A percentile compares a stretch with the other conserved stretches of the same genome.
These are phyloP conservation scores for Tenthredo distinguenda DNA, from an alignment of 2,888 invertebrate species.

Conservation along the genomic window DNA sequence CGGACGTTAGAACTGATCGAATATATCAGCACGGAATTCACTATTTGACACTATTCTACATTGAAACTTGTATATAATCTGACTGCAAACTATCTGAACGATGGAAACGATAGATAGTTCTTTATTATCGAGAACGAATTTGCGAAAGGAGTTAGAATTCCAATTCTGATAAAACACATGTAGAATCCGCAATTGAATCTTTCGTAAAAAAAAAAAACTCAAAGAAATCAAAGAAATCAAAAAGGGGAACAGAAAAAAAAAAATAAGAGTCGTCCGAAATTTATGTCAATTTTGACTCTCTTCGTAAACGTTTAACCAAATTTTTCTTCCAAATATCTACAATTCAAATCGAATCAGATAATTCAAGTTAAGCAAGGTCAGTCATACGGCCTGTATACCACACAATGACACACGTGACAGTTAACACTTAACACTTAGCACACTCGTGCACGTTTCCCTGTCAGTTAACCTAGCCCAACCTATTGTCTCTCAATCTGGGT, in stretches of 20 bases:
- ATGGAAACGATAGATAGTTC: not conserved
- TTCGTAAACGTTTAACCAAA: too few relatives aligned
- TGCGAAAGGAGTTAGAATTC: slow-evolving; percentile 29
- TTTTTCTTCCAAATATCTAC: not conserved
- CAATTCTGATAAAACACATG: not conserved
- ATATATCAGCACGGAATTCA: too few relatives aligned
- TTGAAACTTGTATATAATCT: too few relatives aligned
- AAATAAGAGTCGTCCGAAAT: not conserved
- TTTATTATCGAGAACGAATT: slow-evolving; percentile 38
- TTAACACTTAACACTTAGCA: slow-evolving; percentile 1
- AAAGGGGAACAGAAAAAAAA: not conserved
- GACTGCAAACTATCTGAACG: too few relatives aligned
- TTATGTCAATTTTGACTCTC: not conserved
- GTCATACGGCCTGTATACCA: not conserved
- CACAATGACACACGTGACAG: not conserved
- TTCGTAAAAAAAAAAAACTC: not conserved
- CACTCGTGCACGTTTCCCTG: slow-evolving; percentile 6
- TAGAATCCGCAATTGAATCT: not conserved
- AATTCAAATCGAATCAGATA: not conserved
- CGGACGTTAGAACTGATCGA: too few relatives aligned
- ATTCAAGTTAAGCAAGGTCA: slow-evolving; percentile 38
- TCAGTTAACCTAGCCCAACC: slow-evolving; percentile 35
- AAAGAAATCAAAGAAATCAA: too few relatives aligned
- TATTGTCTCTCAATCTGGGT: slow-evolving; percentile 49
- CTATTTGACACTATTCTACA: too few relatives aligned